phyloP scores from a whole-genome alignment of 35 echinoderm and acorn worm genomes.

The Apostichopus parvimensis region DNA sequence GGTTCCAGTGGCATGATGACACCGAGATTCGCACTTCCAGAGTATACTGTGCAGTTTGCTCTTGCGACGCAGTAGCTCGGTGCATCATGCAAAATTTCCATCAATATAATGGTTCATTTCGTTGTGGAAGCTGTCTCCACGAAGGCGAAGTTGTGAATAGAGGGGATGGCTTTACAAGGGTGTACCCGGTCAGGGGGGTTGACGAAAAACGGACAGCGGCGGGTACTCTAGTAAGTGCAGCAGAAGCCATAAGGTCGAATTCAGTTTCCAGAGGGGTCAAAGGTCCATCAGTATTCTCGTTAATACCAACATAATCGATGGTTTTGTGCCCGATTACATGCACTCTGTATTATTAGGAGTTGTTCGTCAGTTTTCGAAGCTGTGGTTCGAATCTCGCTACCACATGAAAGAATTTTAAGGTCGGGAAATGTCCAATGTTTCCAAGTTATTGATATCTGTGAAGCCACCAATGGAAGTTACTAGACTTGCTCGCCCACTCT shows the following conservation, averaged over 20 bases:
- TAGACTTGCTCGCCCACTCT: conserved; percentile 23
- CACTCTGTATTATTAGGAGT: conserved; percentile 53
- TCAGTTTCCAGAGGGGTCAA: conserved; percentile 15
- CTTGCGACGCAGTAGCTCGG: conserved; percentile 39
- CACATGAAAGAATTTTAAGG: conserved; percentile 13
- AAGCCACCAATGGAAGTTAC: conserved; percentile 44
- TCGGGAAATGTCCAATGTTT: background rate
- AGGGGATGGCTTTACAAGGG: background rate
- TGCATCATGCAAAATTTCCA: conserved; percentile 47
- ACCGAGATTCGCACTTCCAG: background rate
- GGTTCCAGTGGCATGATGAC: conserved; percentile 22
- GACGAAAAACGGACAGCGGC: background rate
- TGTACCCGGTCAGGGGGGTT: no score
- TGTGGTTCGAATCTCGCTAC: conserved; percentile 45
- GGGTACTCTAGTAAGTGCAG: conserved; percentile 8
- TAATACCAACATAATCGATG: conserved; percentile 40
- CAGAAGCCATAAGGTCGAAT: background rate
- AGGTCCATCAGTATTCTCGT: background rate
- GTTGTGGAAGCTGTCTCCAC: background rate
- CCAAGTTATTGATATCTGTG: background rate
- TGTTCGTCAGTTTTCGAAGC: conserved; percentile 17
- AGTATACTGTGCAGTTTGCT: conserved; percentile 24
- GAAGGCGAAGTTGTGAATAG: conserved; percentile 11
- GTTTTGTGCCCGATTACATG: conserved; percentile 62
- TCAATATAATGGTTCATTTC: conserved; percentile 43